A percentile compares a stretch with the other conserved stretches of the same genome.
Evolutionary conservation across 1,140 invertebrate species (phyloP).

Genomic region (Spodoptera litura): DNA sequence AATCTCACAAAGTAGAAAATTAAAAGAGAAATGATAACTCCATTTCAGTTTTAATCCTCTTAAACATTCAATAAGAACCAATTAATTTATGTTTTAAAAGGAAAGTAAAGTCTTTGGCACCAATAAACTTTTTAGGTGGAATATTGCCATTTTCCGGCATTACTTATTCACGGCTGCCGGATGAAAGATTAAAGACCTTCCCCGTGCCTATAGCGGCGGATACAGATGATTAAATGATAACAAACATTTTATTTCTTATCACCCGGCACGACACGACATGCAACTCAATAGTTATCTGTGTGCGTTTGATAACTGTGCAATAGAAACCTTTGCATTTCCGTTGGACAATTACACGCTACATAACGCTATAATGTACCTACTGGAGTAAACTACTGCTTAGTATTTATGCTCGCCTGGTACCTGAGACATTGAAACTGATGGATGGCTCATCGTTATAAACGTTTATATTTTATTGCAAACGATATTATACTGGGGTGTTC

Average conservation of each 20-base stretch:
- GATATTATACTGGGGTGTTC: constrained; percentile 14
- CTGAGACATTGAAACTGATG: constrained; percentile 8
- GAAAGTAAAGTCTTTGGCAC: constrained; percentile 9
- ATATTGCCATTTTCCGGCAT: constrained; percentile 22
- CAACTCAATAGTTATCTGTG: constrained; percentile 35
- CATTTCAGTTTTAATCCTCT: constrained; percentile 40
- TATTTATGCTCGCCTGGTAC: constrained; percentile 20
- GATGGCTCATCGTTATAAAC: neutral
- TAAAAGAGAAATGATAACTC: constrained; percentile 26
- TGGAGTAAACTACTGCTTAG: constrained; percentile 13
- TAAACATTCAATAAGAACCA: constrained; percentile 43
- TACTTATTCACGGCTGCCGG: constrained; percentile 15
- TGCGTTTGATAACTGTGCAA: constrained; percentile 42
- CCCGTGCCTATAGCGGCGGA: constrained; percentile 36
- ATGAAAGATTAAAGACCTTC: constrained; percentile 40
- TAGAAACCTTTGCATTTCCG: constrained; percentile 45
- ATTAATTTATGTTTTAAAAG: constrained; percentile 41
- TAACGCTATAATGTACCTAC: constrained; percentile 25
- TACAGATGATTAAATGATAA: constrained; percentile 52
- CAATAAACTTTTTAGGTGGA: constrained; percentile 4
- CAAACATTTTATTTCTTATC: constrained; percentile 49
- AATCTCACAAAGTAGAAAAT: constrained; percentile 14
- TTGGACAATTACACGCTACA: constrained; percentile 37
- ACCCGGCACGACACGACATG: constrained; percentile 19
- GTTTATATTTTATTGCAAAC: constrained; percentile 26